These are phyloP conservation scores for Onychostoma macrolepis DNA, from an alignment of 2,113 vertebrate genomes.

Conservation along the genomic window DNA sequence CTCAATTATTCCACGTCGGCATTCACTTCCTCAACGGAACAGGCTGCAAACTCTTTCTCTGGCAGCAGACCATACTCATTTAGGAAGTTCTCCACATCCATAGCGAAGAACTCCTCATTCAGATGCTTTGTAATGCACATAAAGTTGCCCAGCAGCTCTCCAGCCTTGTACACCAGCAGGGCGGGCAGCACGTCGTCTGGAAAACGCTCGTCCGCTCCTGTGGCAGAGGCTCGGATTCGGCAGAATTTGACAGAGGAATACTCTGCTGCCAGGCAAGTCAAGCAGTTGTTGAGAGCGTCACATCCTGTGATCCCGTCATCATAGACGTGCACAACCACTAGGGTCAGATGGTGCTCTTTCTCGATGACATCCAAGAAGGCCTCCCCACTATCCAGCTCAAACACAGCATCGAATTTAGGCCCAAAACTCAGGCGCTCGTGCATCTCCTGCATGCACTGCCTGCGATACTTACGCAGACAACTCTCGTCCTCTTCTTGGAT, in stretches of 20 bases:
- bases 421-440: constrained; percentile 94
- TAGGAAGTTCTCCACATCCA: constrained; percentile 91
- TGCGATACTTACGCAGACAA: constrained; percentile 89
- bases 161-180: constrained; percentile 91
- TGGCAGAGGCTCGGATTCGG: constrained; percentile 88
- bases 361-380: constrained; percentile 92
- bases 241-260: constrained; percentile 93
- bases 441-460: constrained; percentile 95
- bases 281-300: constrained; percentile 85
- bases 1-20: constrained; percentile 78
- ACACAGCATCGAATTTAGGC: constrained; percentile 85
- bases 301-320: constrained; percentile 87
- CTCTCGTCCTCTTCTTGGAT: constrained; percentile 90
- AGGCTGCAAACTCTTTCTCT: constrained; percentile 80
- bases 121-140: constrained; percentile 87
- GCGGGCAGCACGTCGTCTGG: constrained; percentile 87
- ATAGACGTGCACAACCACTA: constrained; percentile 91
- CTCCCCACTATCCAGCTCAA: constrained; percentile 87
- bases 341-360: constrained; percentile 88
- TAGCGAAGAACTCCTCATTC: constrained; percentile 90
- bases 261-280: constrained; percentile 85
- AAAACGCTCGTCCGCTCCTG: constrained; percentile 90
- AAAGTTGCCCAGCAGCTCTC: constrained; percentile 95
- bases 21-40: constrained; percentile 72
- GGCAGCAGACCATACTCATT: constrained; percentile 95